Base-by-base conservation (phyloP, 2,113 vertebrate genomes). In the Corythornis madagascariensis region DNA sequence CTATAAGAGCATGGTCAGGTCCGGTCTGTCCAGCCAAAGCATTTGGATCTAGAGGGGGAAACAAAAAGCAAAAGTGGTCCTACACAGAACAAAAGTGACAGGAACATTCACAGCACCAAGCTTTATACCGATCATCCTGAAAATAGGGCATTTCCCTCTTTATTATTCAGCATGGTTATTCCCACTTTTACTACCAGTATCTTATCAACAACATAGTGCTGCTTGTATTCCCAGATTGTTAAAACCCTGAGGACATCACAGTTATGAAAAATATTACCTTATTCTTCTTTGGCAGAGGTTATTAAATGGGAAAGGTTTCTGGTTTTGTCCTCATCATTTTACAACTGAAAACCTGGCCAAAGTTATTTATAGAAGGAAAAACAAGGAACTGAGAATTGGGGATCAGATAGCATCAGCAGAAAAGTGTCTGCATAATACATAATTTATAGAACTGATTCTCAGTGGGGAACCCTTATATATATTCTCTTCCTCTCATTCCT, bases 1-100 rank as follows among this genome's bases (percentile, higher is more conserved):
- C 99, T 96, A 99, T 99, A 96, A 99, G 97, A 73, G 99, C 99
- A 5, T 99, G 99, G 94, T 99, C 99, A 65, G 99, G 98, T 86
- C 98, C 98, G 4, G 98, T 97, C 95, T 98, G 98, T 84, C 98
- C 98, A 96, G 98, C 92, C 96, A 99, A 95, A 79, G 98, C 98
- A 73, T 99, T 99, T 87, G 99, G 99, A 98, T 99, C 99, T 99
- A 92, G 72, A 50, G 93, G 50, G 74, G 88, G 88, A 89, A 94
- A 93, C 33, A 91, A 94, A 92, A 94, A 33, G 88, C 9, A 85
- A 73, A 89, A 60, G 63, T 87, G 47, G 70, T 90, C 57, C 70
- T 21, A 77, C 29, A 75, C 43, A 81, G 69, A 60, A 21, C 40
- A 92, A 81, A 93, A 77, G 9, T 18, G 15, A 21, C 70, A 83